These are phyloP conservation scores for Grammomys dolichurus DNA, from an alignment of 2,113 vertebrate species.

Conservation along the genomic window DNA sequence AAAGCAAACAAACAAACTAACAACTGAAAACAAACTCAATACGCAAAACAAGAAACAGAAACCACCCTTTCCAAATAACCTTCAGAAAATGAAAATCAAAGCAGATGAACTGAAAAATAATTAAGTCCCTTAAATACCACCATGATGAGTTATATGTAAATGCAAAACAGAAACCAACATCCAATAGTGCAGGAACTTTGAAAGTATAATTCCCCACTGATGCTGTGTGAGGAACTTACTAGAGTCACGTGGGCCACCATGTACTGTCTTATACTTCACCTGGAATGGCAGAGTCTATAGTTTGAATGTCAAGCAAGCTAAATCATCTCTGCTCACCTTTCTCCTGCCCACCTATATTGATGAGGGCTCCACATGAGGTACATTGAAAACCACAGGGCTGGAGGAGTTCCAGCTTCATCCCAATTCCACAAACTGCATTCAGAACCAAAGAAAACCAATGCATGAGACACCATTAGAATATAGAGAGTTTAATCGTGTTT, in stretches of 20 bases:
- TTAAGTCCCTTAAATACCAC: neutral
- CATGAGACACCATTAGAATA: neutral
- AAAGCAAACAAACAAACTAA: neutral
- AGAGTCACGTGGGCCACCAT: neutral
- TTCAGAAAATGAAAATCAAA: neutral
- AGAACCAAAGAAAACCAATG: neutral
- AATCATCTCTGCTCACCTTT: neutral
- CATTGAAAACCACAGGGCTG: no score
- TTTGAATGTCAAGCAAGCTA: neutral
- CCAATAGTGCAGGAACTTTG: neutral
- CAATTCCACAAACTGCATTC: neutral
- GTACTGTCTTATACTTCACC: neutral
- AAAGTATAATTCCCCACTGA: neutral
- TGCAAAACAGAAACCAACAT: neutral
- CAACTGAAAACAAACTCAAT: neutral
- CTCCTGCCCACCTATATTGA: neutral
- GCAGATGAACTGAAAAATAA: neutral
- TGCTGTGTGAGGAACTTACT: neutral
- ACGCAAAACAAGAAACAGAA: neutral
- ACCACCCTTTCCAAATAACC: neutral
- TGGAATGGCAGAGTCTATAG: neutral
- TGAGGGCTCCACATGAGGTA: neutral
- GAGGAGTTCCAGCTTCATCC: neutral
- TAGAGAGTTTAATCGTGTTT: slow-evolving; percentile 20
- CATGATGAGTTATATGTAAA: neutral